A percentile compares a stretch with the other conserved stretches of the same genome.
Conservation (phyloP, 1,140 invertebrate species). For the Aphis gossypii region DNA sequence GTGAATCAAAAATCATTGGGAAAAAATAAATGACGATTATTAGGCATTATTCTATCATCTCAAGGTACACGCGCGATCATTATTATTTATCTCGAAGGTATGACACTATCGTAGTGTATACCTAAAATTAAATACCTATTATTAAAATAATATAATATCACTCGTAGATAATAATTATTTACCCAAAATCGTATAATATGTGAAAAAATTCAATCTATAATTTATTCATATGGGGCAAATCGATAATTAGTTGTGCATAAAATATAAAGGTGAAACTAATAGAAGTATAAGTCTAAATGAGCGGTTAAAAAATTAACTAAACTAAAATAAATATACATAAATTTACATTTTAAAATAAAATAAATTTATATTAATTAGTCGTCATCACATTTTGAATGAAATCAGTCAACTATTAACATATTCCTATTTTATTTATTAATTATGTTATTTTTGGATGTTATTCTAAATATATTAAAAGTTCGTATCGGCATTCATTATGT, state of each 20-base stretch:
- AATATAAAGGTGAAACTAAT: not conserved
- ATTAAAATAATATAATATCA: not conserved
- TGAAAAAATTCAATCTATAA: not conserved
- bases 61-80: not conserved
- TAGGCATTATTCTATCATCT: not conserved
- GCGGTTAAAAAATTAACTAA: not conserved
- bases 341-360: not conserved
- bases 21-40: slow-evolving; percentile 24
- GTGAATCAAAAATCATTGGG: slow-evolving; percentile 50
- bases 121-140: not conserved
- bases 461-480: not conserved
- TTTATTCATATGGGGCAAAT: not conserved
- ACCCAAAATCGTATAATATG: not conserved
- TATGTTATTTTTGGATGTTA: not conserved
- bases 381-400: not conserved
- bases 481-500: not conserved
- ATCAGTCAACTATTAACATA: not conserved
- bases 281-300: not conserved
- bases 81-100: not conserved
- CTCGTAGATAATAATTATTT: not conserved
- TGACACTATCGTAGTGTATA: not conserved
- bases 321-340: not conserved
- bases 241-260: not conserved
- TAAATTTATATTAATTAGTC: not conserved
- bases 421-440: not conserved